phyloP scores from a whole-genome alignment of 1,140 invertebrate species.

The Leptinotarsa undecemlineata region DNA sequence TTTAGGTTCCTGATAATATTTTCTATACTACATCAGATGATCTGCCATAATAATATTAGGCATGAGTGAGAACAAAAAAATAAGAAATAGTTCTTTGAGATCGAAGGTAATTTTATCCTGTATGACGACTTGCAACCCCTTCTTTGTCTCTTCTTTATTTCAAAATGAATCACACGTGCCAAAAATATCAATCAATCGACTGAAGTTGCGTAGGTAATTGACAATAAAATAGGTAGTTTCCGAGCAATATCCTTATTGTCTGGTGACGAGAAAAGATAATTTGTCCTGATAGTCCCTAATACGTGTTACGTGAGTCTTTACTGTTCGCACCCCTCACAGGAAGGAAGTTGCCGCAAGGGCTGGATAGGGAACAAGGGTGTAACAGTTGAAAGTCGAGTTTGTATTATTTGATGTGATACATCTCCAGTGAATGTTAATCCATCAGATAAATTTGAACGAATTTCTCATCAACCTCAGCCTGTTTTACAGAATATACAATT shows the following conservation, averaged over 20 bases:
- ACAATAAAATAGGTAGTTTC: constrained; percentile 30
- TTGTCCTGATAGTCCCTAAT: constrained; percentile 28
- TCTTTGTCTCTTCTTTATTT: too few species aligned
- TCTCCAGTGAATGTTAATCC: neutral
- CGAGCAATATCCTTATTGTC: constrained; percentile 32
- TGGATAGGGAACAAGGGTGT: neutral
- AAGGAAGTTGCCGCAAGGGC: constrained; percentile 26
- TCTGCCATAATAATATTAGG: too few species aligned
- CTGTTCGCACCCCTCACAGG: constrained; percentile 29
- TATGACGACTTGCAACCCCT: too few species aligned
- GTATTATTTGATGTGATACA: neutral
- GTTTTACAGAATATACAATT: too few species aligned
- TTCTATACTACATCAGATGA: too few species aligned
- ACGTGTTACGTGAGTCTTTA: constrained; percentile 26
- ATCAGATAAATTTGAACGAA: too few species aligned
- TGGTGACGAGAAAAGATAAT: constrained; percentile 28
- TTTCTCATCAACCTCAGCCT: too few species aligned
- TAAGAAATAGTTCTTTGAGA: too few species aligned
- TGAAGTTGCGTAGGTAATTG: constrained; percentile 19
- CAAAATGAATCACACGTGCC: neutral
- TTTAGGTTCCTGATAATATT: too few species aligned
- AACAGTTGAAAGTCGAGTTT: neutral
- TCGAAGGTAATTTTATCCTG: too few species aligned
- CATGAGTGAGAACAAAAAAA: too few species aligned
- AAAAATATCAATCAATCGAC: constrained; percentile 13